Evolutionary conservation across 2,888 invertebrate genomes (phyloP).

Genomic region (Chrysomela aeneicollis): DNA sequence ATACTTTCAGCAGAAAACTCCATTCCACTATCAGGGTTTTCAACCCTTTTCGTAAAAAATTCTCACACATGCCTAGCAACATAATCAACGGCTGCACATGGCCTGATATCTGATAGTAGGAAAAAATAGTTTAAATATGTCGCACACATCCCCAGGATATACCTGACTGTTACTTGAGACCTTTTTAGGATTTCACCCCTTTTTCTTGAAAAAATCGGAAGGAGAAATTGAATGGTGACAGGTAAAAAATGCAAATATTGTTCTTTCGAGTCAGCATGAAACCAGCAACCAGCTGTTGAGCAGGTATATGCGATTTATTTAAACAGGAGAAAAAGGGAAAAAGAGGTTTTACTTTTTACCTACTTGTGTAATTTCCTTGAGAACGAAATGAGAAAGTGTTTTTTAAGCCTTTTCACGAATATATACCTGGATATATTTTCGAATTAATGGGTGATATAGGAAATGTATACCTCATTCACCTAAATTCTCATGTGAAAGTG

Average conservation of each 20-base stretch:
- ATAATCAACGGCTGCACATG: constrained; percentile 27
- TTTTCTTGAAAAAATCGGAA: constrained; percentile 38
- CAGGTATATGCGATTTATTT: constrained; percentile 28
- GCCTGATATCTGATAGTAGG: constrained; percentile 37
- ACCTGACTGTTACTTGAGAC: constrained; percentile 41
- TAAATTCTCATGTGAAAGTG: constrained; percentile 17
- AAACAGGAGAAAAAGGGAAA: constrained; percentile 27
- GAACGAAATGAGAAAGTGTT: constrained; percentile 16
- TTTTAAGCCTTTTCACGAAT: constrained; percentile 4
- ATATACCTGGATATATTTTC: constrained; percentile 6
- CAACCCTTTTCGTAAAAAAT: constrained; percentile 22
- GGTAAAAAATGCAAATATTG: constrained; percentile 45
- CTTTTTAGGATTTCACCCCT: constrained; percentile 38
- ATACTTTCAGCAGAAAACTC: not conserved
- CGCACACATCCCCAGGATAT: constrained; percentile 37
- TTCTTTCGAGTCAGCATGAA: constrained; percentile 29
- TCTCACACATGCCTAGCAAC: constrained; percentile 23
- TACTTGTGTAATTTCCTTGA: constrained; percentile 22
- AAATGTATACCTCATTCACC: not conserved
- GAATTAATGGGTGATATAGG: not conserved
- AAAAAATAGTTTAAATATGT: constrained; percentile 42
- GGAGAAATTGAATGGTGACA: constrained; percentile 37
- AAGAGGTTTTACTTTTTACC: constrained; percentile 22
- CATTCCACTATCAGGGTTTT: not conserved
- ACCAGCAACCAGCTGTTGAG: constrained; percentile 30